Percentiles rank a stretch among this genome's conserved stretches.
phyloP scores from a whole-genome alignment of 2,888 invertebrate species.

The Drosophila kokeensis region DNA sequence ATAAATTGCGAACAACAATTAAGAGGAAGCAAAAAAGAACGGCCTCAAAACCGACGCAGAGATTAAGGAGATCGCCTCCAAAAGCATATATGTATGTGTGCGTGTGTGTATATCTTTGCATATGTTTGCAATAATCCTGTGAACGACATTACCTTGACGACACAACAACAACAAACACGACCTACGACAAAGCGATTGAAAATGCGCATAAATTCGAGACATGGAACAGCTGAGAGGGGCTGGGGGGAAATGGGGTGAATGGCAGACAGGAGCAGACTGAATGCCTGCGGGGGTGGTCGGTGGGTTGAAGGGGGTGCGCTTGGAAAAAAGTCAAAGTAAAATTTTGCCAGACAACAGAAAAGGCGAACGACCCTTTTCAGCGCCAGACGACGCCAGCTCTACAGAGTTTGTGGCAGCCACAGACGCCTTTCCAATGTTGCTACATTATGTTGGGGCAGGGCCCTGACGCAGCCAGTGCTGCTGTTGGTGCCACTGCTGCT shows the following conservation, averaged over 20 bases:
- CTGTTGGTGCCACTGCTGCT: conserved; percentile 24
- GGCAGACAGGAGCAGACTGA: conserved; percentile 49
- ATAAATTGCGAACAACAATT: conserved; percentile 38
- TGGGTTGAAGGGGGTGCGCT: conserved; percentile 18
- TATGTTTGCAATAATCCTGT: conserved; percentile 60
- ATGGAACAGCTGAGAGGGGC: neutral
- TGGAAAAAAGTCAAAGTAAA: conserved; percentile 73
- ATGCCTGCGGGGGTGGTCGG: conserved; percentile 8
- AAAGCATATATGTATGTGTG: conserved; percentile 14
- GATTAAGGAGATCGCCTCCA: conserved; percentile 28
- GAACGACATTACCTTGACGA: conserved; percentile 77
- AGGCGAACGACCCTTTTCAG: conserved; percentile 82
- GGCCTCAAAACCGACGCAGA: conserved; percentile 9
- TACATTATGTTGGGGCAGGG: conserved; percentile 71
- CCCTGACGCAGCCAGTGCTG: conserved; percentile 47
- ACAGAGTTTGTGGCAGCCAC: conserved; percentile 24
- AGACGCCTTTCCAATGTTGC: conserved; percentile 39
- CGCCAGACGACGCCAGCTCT: conserved; percentile 70
- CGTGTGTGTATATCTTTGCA: neutral
- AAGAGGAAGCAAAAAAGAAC: conserved; percentile 19
- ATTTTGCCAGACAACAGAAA: conserved; percentile 79
- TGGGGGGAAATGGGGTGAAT: conserved; percentile 6
- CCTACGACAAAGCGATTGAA: conserved; percentile 80
- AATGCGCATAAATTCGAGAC: conserved; percentile 77
- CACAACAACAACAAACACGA: conserved; percentile 76